phyloP scores from a whole-genome alignment of 2,888 invertebrate genomes.

The Mythimna ferrago region DNA sequence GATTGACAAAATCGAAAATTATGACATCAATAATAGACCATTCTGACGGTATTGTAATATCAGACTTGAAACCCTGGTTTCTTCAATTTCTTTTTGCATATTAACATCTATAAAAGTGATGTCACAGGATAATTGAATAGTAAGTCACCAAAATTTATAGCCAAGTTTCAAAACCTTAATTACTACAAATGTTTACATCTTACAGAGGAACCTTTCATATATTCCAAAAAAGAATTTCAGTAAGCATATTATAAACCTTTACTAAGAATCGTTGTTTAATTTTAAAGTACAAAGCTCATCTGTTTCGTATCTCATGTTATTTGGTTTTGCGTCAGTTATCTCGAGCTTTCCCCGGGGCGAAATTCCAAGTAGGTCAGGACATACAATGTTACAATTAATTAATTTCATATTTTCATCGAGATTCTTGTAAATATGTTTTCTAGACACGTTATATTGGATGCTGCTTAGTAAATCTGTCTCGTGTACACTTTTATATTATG shows the following conservation, averaged over 20 bases:
- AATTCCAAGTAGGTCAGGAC: conserved; percentile 50
- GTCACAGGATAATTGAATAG: background rate
- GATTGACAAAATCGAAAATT: too few relatives aligned
- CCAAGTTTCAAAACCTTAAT: background rate
- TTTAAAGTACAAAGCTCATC: conserved; percentile 50
- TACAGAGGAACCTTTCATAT: background rate
- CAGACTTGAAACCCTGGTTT: too few relatives aligned
- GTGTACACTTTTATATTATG: background rate
- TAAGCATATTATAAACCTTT: conserved; percentile 23
- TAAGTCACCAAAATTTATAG: background rate
- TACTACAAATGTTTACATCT: background rate
- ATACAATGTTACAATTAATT: conserved; percentile 49
- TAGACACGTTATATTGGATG: conserved; percentile 14
- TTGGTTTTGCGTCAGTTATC: conserved; percentile 50
- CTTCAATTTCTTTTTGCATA: too few relatives aligned
- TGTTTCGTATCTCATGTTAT: conserved; percentile 39
- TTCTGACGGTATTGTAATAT: too few relatives aligned
- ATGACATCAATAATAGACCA: too few relatives aligned
- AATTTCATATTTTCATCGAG: conserved; percentile 39
- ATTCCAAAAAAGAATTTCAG: conserved; percentile 24
- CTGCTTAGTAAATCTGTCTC: background rate
- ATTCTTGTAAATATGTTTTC: conserved; percentile 38
- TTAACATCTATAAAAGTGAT: too few relatives aligned
- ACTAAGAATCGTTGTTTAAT: conserved; percentile 38
- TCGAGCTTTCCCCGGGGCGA: conserved; percentile 17